Base-by-base conservation (phyloP, 2,113 vertebrate genomes). In the Rostratula benghalensis region DNA sequence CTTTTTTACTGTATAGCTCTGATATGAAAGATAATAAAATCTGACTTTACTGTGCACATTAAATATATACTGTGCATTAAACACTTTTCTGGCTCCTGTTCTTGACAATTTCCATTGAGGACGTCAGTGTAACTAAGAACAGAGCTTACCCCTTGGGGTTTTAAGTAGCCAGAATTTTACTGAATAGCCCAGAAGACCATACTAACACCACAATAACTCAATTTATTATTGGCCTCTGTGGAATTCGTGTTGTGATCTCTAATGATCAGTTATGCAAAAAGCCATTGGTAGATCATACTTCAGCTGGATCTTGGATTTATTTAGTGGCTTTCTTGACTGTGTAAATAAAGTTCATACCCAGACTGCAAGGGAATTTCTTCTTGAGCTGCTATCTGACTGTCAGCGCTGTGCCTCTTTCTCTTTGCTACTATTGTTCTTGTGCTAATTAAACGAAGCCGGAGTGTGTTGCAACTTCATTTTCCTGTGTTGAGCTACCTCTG, bases 171-270 rank as follows among this genome's bases (percentile, higher is more conserved):
- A 60, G 73, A 78, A 64, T 84, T 89, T 92, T 89, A 81, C 22
- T 96, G 89, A 92, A 27, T 94, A 83, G 75, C 73, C 53, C 75
- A 93, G 85, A 89, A 59, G 61, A 80, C 63, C 50, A n/a, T 60
- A 81, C 14, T 76, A 74, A 43, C 56, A 68, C 64, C 68, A 81
- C 73, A 92, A 43, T 83, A 89, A 87, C 76, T 94, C 76, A 71
- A 48, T 92, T 94, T 84, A 83, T 75, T 96, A 78, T 84, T 89
- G 80, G 83, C 43, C 83, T 94, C 60, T 75, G 64, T 91, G 86
- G 95, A 91, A 86, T 91, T 91, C 45, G 50, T 91, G 89, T 78
- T 96, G 73, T 83, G 73, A 95, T 93, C 94, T 94, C 68, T 70
- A 83, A 89, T 92, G 43, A 93, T 92, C 83, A 75, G 80, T 95